phyloP scores from a whole-genome alignment of 1,140 invertebrate species.

The Diprion similis region DNA sequence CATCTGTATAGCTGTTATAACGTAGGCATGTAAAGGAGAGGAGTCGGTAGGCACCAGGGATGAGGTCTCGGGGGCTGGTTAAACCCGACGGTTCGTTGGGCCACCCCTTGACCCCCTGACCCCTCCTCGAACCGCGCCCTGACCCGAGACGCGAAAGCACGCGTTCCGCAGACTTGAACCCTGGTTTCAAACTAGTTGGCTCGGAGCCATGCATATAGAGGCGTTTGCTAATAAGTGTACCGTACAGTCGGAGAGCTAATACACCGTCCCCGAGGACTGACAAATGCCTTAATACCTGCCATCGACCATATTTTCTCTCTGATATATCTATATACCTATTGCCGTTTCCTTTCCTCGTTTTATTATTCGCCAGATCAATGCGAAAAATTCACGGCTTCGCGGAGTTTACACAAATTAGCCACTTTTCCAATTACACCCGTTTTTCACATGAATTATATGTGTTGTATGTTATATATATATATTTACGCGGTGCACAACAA shows the following conservation, averaged over 20 bases:
- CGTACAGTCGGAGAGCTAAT: constrained; percentile 37
- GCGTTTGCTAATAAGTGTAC: constrained; percentile 52
- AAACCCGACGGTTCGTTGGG: not conserved
- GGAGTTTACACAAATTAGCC: too few relatives aligned
- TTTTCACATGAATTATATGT: too few relatives aligned
- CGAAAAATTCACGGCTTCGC: too few relatives aligned
- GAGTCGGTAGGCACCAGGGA: constrained; percentile 19
- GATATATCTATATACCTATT: too few relatives aligned
- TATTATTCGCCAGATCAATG: too few relatives aligned
- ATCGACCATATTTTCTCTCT: constrained; percentile 38
- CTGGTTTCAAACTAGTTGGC: constrained; percentile 54
- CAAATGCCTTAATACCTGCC: constrained; percentile 57
- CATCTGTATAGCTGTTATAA: too few relatives aligned
- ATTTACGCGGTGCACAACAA: too few relatives aligned
- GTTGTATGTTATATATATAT: too few relatives aligned
- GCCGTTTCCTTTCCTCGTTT: too few relatives aligned
- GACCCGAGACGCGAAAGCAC: constrained; percentile 29
- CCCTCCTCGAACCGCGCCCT: not conserved
- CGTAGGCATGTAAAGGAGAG: too few relatives aligned
- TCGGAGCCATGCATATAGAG: constrained; percentile 50
- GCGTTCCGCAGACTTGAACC: constrained; percentile 43
- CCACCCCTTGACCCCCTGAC: not conserved
- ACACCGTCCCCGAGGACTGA: constrained; percentile 42
- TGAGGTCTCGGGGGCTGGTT: constrained; percentile 30
- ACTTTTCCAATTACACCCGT: too few relatives aligned